Evolutionary conservation across 2,888 invertebrate genomes (phyloP).

Genomic region (Geotrupes spiniger): DNA sequence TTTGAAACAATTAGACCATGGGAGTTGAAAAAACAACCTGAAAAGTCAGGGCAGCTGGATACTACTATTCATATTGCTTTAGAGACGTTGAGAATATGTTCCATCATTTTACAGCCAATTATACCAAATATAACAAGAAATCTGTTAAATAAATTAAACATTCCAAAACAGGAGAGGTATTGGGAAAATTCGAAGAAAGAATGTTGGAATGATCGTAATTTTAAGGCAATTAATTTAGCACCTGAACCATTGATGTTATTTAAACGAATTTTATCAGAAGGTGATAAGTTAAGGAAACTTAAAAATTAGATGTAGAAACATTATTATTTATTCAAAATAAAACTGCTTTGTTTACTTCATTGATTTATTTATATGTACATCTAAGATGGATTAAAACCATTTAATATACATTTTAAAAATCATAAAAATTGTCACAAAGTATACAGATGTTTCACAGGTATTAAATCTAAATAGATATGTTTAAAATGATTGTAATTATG

Average conservation of each 20-base stretch:
- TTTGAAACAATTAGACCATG: constrained; percentile 87
- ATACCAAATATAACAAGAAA: constrained; percentile 69
- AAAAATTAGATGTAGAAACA: too few relatives aligned
- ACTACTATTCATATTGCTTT: constrained; percentile 78
- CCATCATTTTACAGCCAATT: constrained; percentile 82
- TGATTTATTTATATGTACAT: constrained; percentile 28
- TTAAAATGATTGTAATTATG: neutral
- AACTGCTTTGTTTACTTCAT: constrained; percentile 25
- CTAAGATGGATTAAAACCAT: constrained; percentile 41
- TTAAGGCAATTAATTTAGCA: constrained; percentile 31
- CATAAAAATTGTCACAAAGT: too few relatives aligned
- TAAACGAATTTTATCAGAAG: constrained; percentile 37
- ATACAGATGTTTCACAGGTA: neutral
- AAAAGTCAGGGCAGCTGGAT: constrained; percentile 54
- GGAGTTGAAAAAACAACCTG: constrained; percentile 68
- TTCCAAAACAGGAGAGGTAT: constrained; percentile 50
- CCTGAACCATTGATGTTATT: constrained; percentile 38
- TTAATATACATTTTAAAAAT: constrained; percentile 21
- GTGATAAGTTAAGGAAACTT: neutral
- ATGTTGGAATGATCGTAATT: constrained; percentile 35
- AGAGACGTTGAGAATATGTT: constrained; percentile 78
- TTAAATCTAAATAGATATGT: constrained; percentile 4
- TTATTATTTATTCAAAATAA: constrained; percentile 17
- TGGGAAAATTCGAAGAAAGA: constrained; percentile 52
- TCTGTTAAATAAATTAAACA: constrained; percentile 67